Base-by-base conservation (phyloP, 1,140 invertebrate species). In the Drosophila pachea region DNA sequence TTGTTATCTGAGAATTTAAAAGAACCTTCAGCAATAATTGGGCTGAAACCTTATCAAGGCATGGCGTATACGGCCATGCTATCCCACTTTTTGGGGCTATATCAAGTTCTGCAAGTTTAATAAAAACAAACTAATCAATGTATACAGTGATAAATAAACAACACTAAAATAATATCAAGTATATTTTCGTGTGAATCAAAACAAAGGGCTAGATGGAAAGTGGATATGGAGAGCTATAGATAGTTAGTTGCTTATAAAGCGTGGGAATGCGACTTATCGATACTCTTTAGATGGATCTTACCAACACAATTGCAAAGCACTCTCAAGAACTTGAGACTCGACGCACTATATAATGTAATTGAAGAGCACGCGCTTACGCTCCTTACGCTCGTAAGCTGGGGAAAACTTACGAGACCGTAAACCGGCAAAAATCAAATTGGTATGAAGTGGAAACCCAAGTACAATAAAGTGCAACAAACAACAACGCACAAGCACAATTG, bases 371-470 rank as follows among this genome's bases (percentile, higher is more conserved):
- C 4, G 16, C 14, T 40, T 36, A 22, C 11, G 7, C 16, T 45
- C 4, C 43, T 45, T 52, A 42, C 11, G 31, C 16, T 16, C 43
- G 45, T 14, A 49, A 43, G 22, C 60, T 68, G 22, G 29, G 48
- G 33, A 63, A 62, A 65, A 62, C 68, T 65, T 73, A 73, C 59
- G 63, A 73, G 47, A 79, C 45, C 48, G 22, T 55, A 66, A 61
- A 60, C 33, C 32, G 42, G 36, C 52, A 45, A 66, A 67, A 60
- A 60, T 62, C 45, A 45, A 59, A 76, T 61, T 60, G 68, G 42
- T 67, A 61, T 68, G 54, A 32, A 54, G 58, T 47, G 55, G 42
- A 49, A 67, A 65, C 12, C 29, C 33, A 68, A 52, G 11, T 42
- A 42, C 40, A 12, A 16, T 60, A 49, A 35, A 54, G 31, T 50